Conservation (phyloP, 2,797 vertebrate species). For the Aplochiton taeniatus region DNA sequence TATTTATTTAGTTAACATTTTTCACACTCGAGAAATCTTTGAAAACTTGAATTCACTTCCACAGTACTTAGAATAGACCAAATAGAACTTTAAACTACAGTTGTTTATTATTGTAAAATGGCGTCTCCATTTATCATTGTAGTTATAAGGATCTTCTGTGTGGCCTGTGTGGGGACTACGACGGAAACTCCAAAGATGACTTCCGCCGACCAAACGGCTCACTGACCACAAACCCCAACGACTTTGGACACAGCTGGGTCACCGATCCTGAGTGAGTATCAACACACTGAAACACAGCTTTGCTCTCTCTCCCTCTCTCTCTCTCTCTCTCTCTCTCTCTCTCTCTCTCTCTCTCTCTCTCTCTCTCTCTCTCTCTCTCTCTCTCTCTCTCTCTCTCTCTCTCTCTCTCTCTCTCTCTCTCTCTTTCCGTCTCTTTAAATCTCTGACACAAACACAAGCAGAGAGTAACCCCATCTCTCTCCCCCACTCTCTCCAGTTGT, state of each 20-base stretch:
- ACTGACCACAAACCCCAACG: slow-evolving; percentile 57
- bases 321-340: not conserved
- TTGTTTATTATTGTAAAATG: no score
- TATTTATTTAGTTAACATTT: no score
- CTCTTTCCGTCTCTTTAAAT: not conserved
- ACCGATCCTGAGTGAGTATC: slow-evolving; percentile 59
- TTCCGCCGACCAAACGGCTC: slow-evolving; percentile 72
- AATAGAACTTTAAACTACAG: no score
- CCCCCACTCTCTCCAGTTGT: slow-evolving; percentile 53
- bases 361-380: not conserved
- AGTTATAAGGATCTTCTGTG: slow-evolving; percentile 71
- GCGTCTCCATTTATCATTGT: not conserved
- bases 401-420: not conserved
- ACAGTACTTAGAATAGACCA: no score
- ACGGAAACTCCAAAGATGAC: slow-evolving; percentile 65
- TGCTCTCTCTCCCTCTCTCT: not conserved
- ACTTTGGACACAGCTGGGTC: slow-evolving; percentile 80
- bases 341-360: not conserved
- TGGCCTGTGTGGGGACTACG: slow-evolving; percentile 77
- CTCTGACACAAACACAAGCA: not conserved
- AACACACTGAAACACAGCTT: not conserved
- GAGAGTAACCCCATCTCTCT: no score
- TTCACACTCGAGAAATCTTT: no score
- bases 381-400: not conserved
- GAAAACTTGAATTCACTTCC: no score